These are phyloP conservation scores for Caenorhabditis becei DNA, from an alignment of 2,888 invertebrate species.

Conservation along the genomic window DNA sequence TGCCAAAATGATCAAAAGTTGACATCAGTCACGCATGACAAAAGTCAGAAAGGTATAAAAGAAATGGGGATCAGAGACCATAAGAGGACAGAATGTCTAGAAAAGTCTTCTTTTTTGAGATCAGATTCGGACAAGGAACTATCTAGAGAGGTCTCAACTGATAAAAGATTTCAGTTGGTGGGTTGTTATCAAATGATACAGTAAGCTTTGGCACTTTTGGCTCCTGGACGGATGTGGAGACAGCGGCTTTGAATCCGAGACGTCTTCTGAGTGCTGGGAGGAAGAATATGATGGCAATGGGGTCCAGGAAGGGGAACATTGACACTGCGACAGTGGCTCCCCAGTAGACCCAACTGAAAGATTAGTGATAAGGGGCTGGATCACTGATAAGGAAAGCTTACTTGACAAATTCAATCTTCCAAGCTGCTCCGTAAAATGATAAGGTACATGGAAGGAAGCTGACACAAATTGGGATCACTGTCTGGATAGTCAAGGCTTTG, in stretches of 20 bases:
- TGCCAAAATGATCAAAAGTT: too few species aligned
- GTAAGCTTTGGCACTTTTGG: too few species aligned
- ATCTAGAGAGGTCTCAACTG: too few species aligned
- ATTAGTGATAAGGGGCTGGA: background rate
- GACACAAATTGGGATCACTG: constrained; percentile 40
- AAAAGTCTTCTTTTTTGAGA: too few species aligned
- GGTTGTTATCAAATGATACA: too few species aligned
- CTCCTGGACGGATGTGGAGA: too few species aligned
- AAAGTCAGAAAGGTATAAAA: too few species aligned
- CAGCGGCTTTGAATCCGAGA: background rate
- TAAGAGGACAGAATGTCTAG: too few species aligned
- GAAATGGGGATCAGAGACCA: too few species aligned
- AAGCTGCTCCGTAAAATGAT: constrained; percentile 33
- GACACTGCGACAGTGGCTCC: constrained; percentile 21
- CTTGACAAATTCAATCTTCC: constrained; percentile 30
- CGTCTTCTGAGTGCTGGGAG: constrained; percentile 29
- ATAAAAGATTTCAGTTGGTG: too few species aligned
- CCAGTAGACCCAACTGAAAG: constrained; percentile 37
- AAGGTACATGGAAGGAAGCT: constrained; percentile 35
- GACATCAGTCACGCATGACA: too few species aligned
- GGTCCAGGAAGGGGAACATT: constrained; percentile 38
- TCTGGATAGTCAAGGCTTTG: constrained; percentile 32
- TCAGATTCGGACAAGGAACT: too few species aligned
- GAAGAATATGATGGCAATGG: constrained; percentile 35
- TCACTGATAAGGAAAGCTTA: background rate